phyloP scores from a whole-genome alignment of 2,888 invertebrate genomes.

The Rhamphomyia laevipes region DNA sequence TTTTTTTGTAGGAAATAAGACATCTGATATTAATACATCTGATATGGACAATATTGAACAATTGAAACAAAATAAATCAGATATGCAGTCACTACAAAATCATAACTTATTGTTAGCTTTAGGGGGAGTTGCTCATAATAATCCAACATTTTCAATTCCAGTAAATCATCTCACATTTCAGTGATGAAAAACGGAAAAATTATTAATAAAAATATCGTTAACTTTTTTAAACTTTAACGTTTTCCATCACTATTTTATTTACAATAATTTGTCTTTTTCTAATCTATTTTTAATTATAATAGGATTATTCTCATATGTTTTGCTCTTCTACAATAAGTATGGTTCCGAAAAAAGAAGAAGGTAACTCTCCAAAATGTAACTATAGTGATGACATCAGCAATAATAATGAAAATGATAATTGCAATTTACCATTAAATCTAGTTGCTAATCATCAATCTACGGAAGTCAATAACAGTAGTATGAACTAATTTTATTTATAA shows the following conservation, averaged over 20 bases:
- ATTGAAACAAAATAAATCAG: constrained; percentile 14
- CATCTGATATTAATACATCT: constrained; percentile 7
- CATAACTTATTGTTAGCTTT: constrained; percentile 23
- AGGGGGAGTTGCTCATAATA: constrained; percentile 18
- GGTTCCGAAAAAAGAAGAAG: constrained; percentile 7
- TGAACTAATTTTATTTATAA: too few species aligned
- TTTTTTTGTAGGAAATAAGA: constrained; percentile 13
- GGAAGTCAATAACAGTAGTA: too few species aligned
- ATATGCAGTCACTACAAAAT: constrained; percentile 21
- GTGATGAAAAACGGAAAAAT: neutral
- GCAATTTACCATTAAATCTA: constrained; percentile 24
- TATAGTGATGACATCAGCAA: constrained; percentile 14
- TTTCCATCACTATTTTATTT: neutral
- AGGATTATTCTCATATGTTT: constrained; percentile 21
- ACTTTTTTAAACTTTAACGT: neutral
- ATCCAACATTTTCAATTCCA: constrained; percentile 20
- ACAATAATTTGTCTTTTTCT: neutral
- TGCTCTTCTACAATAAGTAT: constrained; percentile 14
- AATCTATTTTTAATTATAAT: neutral
- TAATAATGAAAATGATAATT: constrained; percentile 19
- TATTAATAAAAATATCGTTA: neutral
- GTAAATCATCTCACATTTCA: constrained; percentile 14
- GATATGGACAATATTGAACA: constrained; percentile 8
- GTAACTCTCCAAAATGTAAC: constrained; percentile 13
- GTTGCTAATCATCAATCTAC: constrained; percentile 15